Evolutionary conservation across 1,140 invertebrate species (phyloP).

Genomic region (Aplysia californica): DNA sequence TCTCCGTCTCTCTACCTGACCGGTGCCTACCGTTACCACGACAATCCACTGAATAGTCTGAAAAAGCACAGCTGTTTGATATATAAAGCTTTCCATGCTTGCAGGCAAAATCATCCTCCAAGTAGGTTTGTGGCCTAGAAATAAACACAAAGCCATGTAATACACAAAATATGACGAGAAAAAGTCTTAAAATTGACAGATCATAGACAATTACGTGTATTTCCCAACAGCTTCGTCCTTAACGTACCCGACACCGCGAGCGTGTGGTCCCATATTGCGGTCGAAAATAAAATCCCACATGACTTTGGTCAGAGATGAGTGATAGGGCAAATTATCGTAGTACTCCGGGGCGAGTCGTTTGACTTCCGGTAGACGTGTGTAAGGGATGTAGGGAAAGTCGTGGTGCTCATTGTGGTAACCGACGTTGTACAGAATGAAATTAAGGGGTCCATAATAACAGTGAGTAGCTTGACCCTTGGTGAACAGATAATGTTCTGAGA

Average conservation of each 20-base stretch:
- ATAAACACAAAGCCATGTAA: no score
- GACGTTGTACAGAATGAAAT: slow-evolving; percentile 98
- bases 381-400: slow-evolving; percentile 65
- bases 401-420: slow-evolving; percentile 75
- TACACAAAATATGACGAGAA: no score
- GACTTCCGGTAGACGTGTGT: slow-evolving; percentile 57
- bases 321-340: slow-evolving; percentile 93
- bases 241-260: slow-evolving; percentile 45
- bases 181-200: no score
- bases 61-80: no score
- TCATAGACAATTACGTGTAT: no score
- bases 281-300: slow-evolving; percentile 66
- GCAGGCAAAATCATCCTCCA: no score
- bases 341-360: slow-evolving; percentile 94
- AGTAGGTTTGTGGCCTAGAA: no score
- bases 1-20: no score
- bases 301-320: slow-evolving; percentile 87
- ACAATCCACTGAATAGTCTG: no score
- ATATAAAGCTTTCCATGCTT: no score
- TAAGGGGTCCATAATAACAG: slow-evolving; percentile 96
- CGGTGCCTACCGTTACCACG: no score
- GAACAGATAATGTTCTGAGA: slow-evolving; percentile 99
- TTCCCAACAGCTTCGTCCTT: slow-evolving; percentile 21
- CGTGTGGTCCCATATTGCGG: slow-evolving; percentile 60
- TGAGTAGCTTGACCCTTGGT: slow-evolving; percentile 96